Base-by-base conservation (phyloP, 2,888 invertebrate genomes). In the Agrochola litura region DNA sequence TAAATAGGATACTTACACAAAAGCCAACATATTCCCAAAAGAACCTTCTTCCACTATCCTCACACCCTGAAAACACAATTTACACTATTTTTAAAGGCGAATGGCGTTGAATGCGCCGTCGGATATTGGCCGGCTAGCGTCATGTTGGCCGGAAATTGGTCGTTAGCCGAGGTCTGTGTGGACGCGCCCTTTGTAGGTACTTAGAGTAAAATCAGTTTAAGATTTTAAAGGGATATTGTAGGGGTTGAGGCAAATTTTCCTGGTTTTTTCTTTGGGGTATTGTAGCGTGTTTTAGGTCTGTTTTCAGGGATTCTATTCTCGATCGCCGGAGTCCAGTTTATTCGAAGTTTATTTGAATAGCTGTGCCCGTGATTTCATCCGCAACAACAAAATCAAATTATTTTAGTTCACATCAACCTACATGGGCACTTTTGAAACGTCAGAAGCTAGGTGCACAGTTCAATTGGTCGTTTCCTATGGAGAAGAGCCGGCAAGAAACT, bases 61-160 rank as follows among this genome's bases (percentile, higher is more conserved):
- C 52, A 76, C 58, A 56, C 46, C 37, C 64, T 70, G 78, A 85
- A 86, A 82, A 86, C 81, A 73, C 71, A 75, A 83, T 85, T 80
- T 83, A 74, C 74, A 75, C 79, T 75, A 78, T 64, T 84, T 79
- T 78, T 72, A 79, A 83, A 88, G 78, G 49, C 41, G 61, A 77
- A 2, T 54, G 61, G 49, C 61, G 71, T 41, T 84, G 76, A 81
- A 86, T 81, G 63, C 49, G 12, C 25, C 10, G 19, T 2, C 86
- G 87, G 87, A 87, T 80, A 80, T 84, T 84, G 74, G 67, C 78
- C 74, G 22, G 71, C 72, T 69, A 41, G 56, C 30, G 73, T 43
- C 77, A 79, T 76, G 66, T 71, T 78, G 54, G 61, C 65, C 79
- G 86, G 86, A 87, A 88, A 87, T 87, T 87, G 88, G 22, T 86